Percentiles rank a stretch among this genome's conserved stretches.
Evolutionary conservation across 2,113 vertebrate genomes (phyloP).

Genomic region (Dissostichus mawsoni): DNA sequence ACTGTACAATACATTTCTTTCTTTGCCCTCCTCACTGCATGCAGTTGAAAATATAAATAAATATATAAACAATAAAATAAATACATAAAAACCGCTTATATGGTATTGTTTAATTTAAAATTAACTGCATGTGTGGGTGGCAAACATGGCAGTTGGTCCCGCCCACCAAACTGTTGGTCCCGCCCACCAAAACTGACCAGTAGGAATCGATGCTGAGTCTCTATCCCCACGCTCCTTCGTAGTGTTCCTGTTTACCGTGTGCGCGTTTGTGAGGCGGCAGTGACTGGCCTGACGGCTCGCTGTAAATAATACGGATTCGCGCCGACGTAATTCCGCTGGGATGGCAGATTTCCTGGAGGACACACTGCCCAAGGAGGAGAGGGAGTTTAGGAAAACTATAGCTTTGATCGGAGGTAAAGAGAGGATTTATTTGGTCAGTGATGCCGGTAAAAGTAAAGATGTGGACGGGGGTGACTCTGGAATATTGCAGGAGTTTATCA

Average conservation of each 20-base stretch:
- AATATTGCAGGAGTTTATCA: conserved; percentile 75
- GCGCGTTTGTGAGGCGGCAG: conserved; percentile 7
- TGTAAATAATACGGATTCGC: background rate
- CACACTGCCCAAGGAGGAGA: conserved; percentile 58
- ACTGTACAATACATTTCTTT: too few species aligned
- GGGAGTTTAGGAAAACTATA: conserved; percentile 73
- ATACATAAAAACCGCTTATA: too few species aligned
- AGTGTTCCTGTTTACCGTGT: background rate
- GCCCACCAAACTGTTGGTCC: conserved; percentile 22
- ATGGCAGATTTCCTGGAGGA: conserved; percentile 56
- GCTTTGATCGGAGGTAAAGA: conserved; percentile 79
- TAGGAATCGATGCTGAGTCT: conserved; percentile 20
- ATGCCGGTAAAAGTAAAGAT: conserved; percentile 49
- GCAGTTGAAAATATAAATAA: too few species aligned
- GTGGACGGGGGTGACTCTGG: conserved; percentile 48
- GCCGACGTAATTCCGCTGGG: background rate
- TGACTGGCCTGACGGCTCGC: background rate
- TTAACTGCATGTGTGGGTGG: too few species aligned
- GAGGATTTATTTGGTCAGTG: conserved; percentile 78
- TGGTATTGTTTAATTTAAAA: too few species aligned
- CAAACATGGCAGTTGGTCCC: background rate
- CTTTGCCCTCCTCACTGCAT: too few species aligned
- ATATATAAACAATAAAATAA: too few species aligned
- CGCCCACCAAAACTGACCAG: background rate
- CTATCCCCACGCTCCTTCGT: background rate